phyloP scores from a whole-genome alignment of 2,888 invertebrate species.

The Ichneumoninae sp. region DNA sequence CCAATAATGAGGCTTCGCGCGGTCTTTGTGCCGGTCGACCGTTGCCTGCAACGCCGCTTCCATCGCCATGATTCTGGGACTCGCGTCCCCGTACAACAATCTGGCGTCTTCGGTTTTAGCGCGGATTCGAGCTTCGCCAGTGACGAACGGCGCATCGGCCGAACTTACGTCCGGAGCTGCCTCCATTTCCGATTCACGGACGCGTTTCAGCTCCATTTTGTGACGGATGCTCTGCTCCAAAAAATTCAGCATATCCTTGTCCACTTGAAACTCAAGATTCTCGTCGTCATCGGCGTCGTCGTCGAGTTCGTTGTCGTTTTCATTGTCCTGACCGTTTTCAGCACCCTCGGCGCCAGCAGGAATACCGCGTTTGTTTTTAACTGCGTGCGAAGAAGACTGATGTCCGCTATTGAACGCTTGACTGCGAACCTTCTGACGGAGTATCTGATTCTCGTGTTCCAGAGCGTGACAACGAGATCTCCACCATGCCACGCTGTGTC shows the following conservation, averaged over 20 bases:
- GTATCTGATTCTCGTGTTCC: slow-evolving; percentile 78
- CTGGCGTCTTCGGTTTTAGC: slow-evolving; percentile 83
- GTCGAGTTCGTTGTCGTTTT: slow-evolving; percentile 70
- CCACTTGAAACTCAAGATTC: slow-evolving; percentile 86
- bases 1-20: slow-evolving; percentile 88
- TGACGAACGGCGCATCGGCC: slow-evolving; percentile 65
- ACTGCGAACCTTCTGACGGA: slow-evolving; percentile 73
- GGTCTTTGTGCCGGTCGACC: slow-evolving; percentile 87
- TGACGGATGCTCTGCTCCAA: slow-evolving; percentile 87
- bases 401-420: slow-evolving; percentile 51
- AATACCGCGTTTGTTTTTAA: slow-evolving; percentile 10
- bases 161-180: slow-evolving; percentile 46
- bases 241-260: slow-evolving; percentile 88
- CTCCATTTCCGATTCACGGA: slow-evolving; percentile 69
- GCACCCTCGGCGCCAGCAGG: too few relatives aligned
- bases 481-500: slow-evolving; percentile 82
- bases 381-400: slow-evolving; percentile 17
- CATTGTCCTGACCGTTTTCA: slow-evolving; percentile 51
- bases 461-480: slow-evolving; percentile 79
- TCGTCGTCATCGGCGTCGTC: slow-evolving; percentile 76
- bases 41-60: slow-evolving; percentile 89
- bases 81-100: slow-evolving; percentile 88
- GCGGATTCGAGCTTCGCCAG: slow-evolving; percentile 76
- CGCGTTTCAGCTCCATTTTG: slow-evolving; percentile 82
- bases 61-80: slow-evolving; percentile 89